Base-by-base conservation (phyloP, 1,140 invertebrate genomes). In the Camponotus floridanus region DNA sequence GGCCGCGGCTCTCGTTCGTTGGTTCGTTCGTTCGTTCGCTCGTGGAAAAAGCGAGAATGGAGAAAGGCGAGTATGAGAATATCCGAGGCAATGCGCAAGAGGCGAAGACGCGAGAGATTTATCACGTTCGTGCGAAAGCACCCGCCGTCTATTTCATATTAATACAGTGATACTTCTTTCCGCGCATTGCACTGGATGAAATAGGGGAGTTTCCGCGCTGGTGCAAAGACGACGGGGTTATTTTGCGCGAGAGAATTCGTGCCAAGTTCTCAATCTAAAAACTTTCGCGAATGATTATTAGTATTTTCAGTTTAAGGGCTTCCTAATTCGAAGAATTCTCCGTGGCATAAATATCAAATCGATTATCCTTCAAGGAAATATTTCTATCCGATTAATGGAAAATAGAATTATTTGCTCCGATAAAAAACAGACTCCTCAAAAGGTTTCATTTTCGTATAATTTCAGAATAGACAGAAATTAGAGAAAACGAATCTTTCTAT, bases 21-120 rank as follows among this genome's bases (percentile, higher is more conserved):
- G 0, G 26, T 26, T 26, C 15, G 57, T 26, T 59, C 59, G 48
- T 26, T 57, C 18, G 55, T n/a, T 45, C 48, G 42, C 70, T 84
- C 13, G 59, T 76, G 80, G 70, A 85, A 85, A 78, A 78, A 79
- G 61, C 71, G 48, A 76, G 83, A 55, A 80, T 33, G 6, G 59
- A 55, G 62, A 76, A 67, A 85, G 45, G 59, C 81, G 83, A 76
- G 21, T 64, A 65, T 21, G 42, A 76, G 71, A 85, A 85, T 78
- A 79, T 71, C 42, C 33, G 59, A n/a, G 42, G 57, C 48, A 78
- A 76, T 71, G 70, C 42, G 42, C 42, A 11, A 51, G 73, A 65
- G 59, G 83, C 83, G 61, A 85, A 78, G 83, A 78, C 61, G 36
- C 83, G 21, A 31, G 62, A 76, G 83, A 83, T 74, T 83, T 83